Percentiles rank a stretch among this genome's conserved stretches.
Conservation (phyloP, 2,113 vertebrate species). For the Trogon melanurus region DNA sequence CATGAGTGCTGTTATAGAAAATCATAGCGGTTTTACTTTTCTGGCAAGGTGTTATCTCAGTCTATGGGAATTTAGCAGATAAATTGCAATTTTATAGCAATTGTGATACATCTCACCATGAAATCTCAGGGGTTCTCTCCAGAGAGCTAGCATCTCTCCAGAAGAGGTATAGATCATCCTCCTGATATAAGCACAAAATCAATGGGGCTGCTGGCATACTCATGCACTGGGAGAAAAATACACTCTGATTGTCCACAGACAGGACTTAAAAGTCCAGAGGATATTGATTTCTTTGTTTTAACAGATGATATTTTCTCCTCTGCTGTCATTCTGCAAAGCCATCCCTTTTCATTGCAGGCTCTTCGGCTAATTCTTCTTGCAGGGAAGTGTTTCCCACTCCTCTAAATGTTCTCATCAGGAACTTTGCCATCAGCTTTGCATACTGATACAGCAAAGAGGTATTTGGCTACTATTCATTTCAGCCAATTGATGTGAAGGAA, state of each 20-base stretch:
- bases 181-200: slow-evolving; percentile 57
- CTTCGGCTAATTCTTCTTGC: background rate
- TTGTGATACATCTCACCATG: slow-evolving; percentile 4
- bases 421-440: background rate
- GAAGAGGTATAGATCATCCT: slow-evolving; percentile 47
- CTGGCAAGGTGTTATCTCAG: slow-evolving; percentile 3
- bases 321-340: slow-evolving; percentile 2
- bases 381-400: background rate
- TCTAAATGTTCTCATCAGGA: background rate
- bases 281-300: slow-evolving; percentile 53
- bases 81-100: slow-evolving; percentile 43
- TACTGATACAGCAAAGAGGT: background rate
- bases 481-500: background rate
- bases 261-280: slow-evolving; percentile 10
- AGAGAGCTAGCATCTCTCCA: slow-evolving; percentile 2
- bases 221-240: slow-evolving; percentile 34
- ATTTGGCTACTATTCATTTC: background rate
- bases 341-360: background rate
- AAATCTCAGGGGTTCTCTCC: slow-evolving; percentile 29
- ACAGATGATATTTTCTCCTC: slow-evolving; percentile 19
- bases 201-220: slow-evolving; percentile 38
- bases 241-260: background rate
- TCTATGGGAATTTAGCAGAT: slow-evolving; percentile 38
- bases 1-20: background rate
- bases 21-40: background rate